Evolutionary conservation across 2,113 vertebrate genomes (phyloP).

Genomic region (Alouatta palliata): DNA sequence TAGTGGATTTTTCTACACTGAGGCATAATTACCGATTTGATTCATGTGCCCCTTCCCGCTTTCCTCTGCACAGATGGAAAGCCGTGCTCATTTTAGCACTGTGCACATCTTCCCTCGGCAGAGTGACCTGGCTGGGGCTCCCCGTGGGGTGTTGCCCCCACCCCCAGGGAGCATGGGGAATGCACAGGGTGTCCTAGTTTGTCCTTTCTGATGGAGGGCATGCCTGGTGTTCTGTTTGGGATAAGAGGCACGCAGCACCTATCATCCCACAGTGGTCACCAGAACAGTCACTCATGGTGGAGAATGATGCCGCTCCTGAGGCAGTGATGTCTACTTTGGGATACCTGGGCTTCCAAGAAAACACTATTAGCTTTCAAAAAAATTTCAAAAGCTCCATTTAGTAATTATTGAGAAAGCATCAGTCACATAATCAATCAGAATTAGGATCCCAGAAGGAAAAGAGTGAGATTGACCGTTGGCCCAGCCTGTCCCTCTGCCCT

Average conservation of each 20-base stretch:
- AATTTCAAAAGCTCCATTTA: not conserved
- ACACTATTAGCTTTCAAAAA: not conserved
- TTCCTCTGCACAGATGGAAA: not conserved
- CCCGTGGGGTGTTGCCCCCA: not conserved
- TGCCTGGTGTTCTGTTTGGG: not conserved
- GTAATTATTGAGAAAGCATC: not conserved
- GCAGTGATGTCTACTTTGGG: not conserved
- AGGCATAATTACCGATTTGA: not conserved
- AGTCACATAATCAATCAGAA: not conserved
- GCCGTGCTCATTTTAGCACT: too few species aligned
- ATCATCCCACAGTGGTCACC: too few species aligned
- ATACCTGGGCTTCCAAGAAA: not conserved
- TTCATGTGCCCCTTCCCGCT: too few species aligned
- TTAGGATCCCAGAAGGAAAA: not conserved
- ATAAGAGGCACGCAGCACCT: too few species aligned
- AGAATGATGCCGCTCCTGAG: not conserved
- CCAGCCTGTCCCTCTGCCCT: too few species aligned
- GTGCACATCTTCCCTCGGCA: not conserved
- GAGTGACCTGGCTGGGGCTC: not conserved
- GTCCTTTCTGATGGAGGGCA: not conserved
- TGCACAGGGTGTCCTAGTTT: not conserved
- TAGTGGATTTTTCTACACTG: not conserved
- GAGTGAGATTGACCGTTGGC: rapidly evolving
- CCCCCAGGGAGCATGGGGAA: not conserved
- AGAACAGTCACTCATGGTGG: not conserved